These are phyloP conservation scores for Masnerella sp. DNA, from an alignment of 2,888 invertebrate species.

Conservation along the genomic window DNA sequence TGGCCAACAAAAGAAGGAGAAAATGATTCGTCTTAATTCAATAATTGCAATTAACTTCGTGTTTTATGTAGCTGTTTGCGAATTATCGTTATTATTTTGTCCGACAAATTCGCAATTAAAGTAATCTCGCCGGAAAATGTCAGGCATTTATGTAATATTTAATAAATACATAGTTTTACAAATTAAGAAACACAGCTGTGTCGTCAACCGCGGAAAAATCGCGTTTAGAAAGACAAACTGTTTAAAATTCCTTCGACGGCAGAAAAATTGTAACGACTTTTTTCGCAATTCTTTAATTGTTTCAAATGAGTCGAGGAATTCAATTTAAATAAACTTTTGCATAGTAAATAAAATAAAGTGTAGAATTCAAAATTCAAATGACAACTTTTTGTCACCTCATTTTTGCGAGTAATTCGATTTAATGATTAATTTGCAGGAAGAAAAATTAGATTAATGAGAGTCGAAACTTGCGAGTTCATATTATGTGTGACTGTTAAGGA, in stretches of 20 bases:
- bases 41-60: conserved; percentile 36
- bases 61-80: conserved; percentile 18
- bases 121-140: conserved; percentile 48
- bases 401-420: background rate
- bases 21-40: conserved; percentile 36
- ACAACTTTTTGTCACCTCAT: no score
- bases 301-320: no score
- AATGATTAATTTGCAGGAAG: conserved; percentile 16
- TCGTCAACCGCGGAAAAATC: conserved; percentile 30
- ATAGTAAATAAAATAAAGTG: no score
- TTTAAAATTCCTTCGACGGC: conserved; percentile 19
- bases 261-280: background rate
- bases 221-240: conserved; percentile 22
- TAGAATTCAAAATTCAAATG: background rate
- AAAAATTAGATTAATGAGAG: conserved; percentile 48
- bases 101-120: conserved; percentile 39
- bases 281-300: background rate
- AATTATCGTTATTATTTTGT: conserved; percentile 29
- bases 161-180: conserved; percentile 46
- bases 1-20: background rate
- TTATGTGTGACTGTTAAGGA: conserved; percentile 43
- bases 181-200: conserved; percentile 31
- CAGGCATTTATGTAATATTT: conserved; percentile 43
- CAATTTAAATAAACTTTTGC: no score
- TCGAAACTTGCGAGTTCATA: conserved; percentile 25